Evolutionary conservation across 2,888 invertebrate species (phyloP).

Genomic region (Tupiocoris notatus): DNA sequence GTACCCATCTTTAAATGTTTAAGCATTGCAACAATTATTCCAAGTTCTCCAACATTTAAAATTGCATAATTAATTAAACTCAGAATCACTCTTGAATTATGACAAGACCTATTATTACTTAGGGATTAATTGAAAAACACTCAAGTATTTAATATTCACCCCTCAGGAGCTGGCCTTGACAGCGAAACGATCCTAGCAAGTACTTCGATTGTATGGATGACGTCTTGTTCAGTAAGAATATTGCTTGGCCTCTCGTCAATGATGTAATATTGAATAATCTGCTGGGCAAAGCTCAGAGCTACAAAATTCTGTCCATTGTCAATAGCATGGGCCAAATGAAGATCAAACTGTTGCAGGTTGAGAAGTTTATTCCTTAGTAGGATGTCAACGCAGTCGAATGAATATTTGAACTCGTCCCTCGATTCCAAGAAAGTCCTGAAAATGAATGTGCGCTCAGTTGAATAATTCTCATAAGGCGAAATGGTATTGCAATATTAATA

Average conservation of each 20-base stretch:
- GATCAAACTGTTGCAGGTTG: slow-evolving; percentile 73
- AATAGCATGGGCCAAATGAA: slow-evolving; percentile 79
- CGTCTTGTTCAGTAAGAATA: slow-evolving; percentile 77
- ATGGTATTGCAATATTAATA: too few relatives aligned
- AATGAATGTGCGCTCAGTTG: too few relatives aligned
- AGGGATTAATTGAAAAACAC: too few relatives aligned
- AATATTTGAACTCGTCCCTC: slow-evolving; percentile 84
- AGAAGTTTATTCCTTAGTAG: slow-evolving; percentile 81
- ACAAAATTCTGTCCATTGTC: slow-evolving; percentile 78
- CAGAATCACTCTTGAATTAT: too few relatives aligned
- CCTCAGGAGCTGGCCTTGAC: slow-evolving; percentile 77
- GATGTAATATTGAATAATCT: slow-evolving; percentile 81
- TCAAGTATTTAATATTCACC: slow-evolving; percentile 57
- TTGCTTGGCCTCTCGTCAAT: slow-evolving; percentile 78
- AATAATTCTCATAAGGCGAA: too few relatives aligned
- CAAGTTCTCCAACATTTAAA: too few relatives aligned
- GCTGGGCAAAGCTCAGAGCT: slow-evolving; percentile 87
- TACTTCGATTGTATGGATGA: slow-evolving; percentile 83
- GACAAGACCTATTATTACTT: too few relatives aligned
- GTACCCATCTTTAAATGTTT: too few relatives aligned
- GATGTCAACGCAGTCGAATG: slow-evolving; percentile 87
- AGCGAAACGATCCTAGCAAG: slow-evolving; percentile 74
- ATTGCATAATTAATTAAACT: too few relatives aligned
- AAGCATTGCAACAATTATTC: too few relatives aligned
- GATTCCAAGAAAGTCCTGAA: slow-evolving; percentile 68